phyloP scores from a whole-genome alignment of 1,140 invertebrate species.

The Potamilus streckersoni region DNA sequence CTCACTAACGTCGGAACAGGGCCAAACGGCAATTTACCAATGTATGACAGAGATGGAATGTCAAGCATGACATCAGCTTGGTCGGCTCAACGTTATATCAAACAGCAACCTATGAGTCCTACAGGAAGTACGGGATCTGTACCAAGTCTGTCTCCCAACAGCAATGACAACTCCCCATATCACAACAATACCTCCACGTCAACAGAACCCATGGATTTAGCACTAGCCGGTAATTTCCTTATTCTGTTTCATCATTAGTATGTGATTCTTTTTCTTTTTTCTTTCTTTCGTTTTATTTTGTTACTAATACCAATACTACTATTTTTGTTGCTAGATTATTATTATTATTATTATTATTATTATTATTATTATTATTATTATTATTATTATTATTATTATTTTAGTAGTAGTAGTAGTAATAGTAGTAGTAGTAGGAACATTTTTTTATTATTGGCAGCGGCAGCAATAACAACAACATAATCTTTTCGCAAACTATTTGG shows the following conservation, averaged over 20 bases:
- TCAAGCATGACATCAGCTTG: conserved; percentile 27
- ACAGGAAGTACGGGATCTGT: conserved; percentile 64
- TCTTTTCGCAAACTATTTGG: no score
- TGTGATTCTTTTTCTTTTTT: no score
- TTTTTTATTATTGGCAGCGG: no score
- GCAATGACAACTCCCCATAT: conserved; percentile 55
- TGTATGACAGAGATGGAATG: conserved; percentile 43
- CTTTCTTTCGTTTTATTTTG: no score
- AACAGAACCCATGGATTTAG: conserved; percentile 59
- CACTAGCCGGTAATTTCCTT: conserved; percentile 53
- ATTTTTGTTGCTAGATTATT: no score
- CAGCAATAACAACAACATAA: no score
- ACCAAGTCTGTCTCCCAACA: conserved; percentile 62
- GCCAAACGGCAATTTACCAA: conserved; percentile 18
- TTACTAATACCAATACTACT: no score
- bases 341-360: no score
- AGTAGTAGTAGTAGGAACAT: no score
- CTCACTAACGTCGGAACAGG: conserved; percentile 26
- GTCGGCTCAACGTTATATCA: conserved; percentile 47
- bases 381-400: no score
- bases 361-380: no score
- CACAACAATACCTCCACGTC: conserved; percentile 37
- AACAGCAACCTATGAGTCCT: conserved; percentile 64
- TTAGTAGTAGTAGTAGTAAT: no score
- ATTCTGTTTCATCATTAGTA: not conserved